These are phyloP conservation scores for Callyntrura guangdongensis DNA, from an alignment of 2,888 invertebrate species.

Conservation along the genomic window DNA sequence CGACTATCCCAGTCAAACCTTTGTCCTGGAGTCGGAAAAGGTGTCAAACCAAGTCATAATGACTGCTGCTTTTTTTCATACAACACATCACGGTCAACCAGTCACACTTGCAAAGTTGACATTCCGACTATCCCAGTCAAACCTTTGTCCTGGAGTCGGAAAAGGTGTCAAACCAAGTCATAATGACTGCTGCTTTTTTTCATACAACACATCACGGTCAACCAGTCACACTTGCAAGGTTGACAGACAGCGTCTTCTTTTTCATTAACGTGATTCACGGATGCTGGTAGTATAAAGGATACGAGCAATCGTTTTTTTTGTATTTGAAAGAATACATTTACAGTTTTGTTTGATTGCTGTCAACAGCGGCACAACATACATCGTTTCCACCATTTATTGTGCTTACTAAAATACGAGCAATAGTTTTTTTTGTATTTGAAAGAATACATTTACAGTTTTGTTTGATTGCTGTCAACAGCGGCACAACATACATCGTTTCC, in stretches of 20 bases:
- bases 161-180: slow-evolving; percentile 60
- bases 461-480: slow-evolving; percentile 72
- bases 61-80: not conserved
- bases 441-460: slow-evolving; percentile 34
- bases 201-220: not conserved
- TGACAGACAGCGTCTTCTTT: slow-evolving; percentile 34
- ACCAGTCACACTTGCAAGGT: slow-evolving; percentile 20
- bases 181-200: not conserved
- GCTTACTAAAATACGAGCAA: slow-evolving; percentile 21
- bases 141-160: slow-evolving; percentile 21
- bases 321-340: not conserved
- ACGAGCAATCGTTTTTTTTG: not conserved
- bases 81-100: slow-evolving; percentile 1
- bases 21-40: slow-evolving; percentile 37
- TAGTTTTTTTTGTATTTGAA: not conserved
- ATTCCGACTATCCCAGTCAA: not conserved
- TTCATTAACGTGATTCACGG: not conserved
- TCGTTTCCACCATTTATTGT: slow-evolving; percentile 48
- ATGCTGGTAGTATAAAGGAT: not conserved
- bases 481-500: slow-evolving; percentile 50
- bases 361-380: slow-evolving; percentile 60
- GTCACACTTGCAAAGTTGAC: slow-evolving; percentile 20
- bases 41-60: slow-evolving; percentile 56
- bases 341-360: slow-evolving; percentile 68
- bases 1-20: not conserved